phyloP scores from a whole-genome alignment of 2,113 vertebrate species.

The Neomonachus schauinslandi region DNA sequence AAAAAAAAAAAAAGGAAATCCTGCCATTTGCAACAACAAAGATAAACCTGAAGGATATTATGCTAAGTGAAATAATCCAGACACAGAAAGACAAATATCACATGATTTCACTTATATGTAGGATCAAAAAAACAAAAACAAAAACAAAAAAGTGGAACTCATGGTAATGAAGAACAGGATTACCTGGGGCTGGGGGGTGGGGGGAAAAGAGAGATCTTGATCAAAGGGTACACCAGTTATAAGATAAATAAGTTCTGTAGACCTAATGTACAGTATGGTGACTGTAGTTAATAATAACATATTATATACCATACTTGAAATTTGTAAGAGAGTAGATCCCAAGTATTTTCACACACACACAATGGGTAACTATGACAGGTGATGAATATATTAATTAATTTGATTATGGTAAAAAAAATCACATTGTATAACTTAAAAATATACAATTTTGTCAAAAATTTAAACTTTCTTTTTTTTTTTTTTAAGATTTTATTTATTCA shows the following conservation, averaged over 20 bases:
- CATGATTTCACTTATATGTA: background rate
- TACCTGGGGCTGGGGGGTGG: background rate
- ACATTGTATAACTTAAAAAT: background rate
- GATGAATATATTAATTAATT: background rate
- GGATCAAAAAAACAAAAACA: background rate
- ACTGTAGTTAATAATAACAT: background rate
- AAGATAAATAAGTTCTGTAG: background rate
- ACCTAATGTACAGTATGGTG: background rate
- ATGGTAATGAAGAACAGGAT: background rate
- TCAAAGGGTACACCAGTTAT: background rate
- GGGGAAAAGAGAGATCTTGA: background rate
- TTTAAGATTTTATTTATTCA: background rate
- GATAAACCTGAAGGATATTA: background rate
- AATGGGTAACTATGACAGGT: background rate
- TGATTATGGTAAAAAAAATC: background rate
- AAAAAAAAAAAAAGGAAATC: background rate
- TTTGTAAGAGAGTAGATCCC: background rate
- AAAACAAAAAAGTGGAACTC: background rate
- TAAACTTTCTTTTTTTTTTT: background rate
- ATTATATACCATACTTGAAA: background rate
- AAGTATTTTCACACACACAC: background rate
- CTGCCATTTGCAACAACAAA: background rate
- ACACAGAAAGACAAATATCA: background rate
- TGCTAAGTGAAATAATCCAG: background rate
- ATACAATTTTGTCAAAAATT: background rate